A percentile compares a stretch with the other conserved stretches of the same genome.
Conservation (phyloP, 2,797 vertebrate genomes). For the Trachurus trachurus region DNA sequence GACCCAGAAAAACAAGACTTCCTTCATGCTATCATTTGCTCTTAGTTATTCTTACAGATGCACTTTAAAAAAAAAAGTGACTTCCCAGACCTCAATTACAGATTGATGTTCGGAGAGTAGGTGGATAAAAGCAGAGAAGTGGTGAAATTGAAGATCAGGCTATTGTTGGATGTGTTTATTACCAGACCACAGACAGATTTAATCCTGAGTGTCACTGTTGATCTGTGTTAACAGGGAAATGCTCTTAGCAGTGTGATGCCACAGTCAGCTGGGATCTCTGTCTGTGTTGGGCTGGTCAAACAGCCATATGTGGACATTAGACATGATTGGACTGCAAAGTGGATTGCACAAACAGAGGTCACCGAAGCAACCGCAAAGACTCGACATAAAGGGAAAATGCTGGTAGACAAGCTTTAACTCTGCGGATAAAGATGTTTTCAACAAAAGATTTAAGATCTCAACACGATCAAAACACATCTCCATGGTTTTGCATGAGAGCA, state of each 20-base stretch:
- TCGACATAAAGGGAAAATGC: slow-evolving; percentile 3
- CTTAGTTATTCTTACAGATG: slow-evolving; percentile 5
- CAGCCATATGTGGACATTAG: slow-evolving; percentile 39
- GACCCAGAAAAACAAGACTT: background rate
- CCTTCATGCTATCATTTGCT: slow-evolving; percentile 4
- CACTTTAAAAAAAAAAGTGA: slow-evolving; percentile 32
- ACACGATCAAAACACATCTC: slow-evolving; percentile 25
- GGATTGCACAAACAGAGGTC: slow-evolving; percentile 17
- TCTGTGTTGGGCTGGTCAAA: slow-evolving; percentile 32
- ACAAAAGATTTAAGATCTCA: background rate
- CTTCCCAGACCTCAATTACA: slow-evolving; percentile 47
- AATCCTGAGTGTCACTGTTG: slow-evolving; percentile 69
- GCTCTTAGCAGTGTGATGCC: slow-evolving; percentile 48
- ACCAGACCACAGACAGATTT: slow-evolving; percentile 53
- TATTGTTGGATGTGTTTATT: slow-evolving; percentile 63
- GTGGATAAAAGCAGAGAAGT: slow-evolving; percentile 15
- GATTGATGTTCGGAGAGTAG: background rate
- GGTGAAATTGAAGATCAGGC: slow-evolving; percentile 21
- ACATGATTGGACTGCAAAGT: slow-evolving; percentile 7
- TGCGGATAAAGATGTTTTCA: slow-evolving; percentile 20
- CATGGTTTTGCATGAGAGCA: slow-evolving; percentile 10
- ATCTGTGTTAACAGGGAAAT: slow-evolving; percentile 63
- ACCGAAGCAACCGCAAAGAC: slow-evolving; percentile 14
- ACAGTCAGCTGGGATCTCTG: slow-evolving; percentile 39
- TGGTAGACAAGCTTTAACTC: background rate